Base-by-base conservation (phyloP, 2,797 vertebrate genomes). In the Spizella passerina region DNA sequence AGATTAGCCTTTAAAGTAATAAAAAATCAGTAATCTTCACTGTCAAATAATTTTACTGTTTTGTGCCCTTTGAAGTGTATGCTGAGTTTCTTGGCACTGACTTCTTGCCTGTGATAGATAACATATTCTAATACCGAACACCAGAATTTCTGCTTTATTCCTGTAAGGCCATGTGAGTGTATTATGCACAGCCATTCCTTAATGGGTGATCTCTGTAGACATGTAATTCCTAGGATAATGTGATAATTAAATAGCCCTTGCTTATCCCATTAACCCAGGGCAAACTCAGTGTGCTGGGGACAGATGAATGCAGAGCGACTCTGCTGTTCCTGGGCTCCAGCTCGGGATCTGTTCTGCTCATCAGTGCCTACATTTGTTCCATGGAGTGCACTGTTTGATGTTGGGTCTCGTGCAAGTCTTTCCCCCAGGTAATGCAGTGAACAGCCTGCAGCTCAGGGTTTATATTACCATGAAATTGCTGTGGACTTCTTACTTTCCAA, bases 201-300 rank as follows among this genome's bases (percentile, higher is more conserved):
- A 85, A 86, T 85, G 84, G 79, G 46, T 87, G 76, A 93, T 93
- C 93, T 95, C 89, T 91, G 17, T 64, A 92, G 91, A 69, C 91
- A 32, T 83, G 86, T 89, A 92, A 92, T 96, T 96, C 94, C 84
- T 93, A 15, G 96, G 91, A 73, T 96, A 93, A 94, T 2, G 1
- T 91, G 93, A 80, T 91, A 93, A 95, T 96, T 93, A 92, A 96
- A 94, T 95, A 92, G 88, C 82, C 92, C 68, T 92, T 81, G 68
- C 84, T 95, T 89, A 96, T 94, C 94, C 82, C 89, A 93, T 96
- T 96, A 96, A 92, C 94, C 52, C 50, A 64, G 96, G 84, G 87
- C 87, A 94, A 93, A 83, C 61, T 68, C 36, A 3, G 78, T 70
- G 6, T 93, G 86, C 53, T 82, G 19, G 82, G 89, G 83, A 60